phyloP scores from a whole-genome alignment of 2,797 vertebrate species.

The Acipenser transmontanus region DNA sequence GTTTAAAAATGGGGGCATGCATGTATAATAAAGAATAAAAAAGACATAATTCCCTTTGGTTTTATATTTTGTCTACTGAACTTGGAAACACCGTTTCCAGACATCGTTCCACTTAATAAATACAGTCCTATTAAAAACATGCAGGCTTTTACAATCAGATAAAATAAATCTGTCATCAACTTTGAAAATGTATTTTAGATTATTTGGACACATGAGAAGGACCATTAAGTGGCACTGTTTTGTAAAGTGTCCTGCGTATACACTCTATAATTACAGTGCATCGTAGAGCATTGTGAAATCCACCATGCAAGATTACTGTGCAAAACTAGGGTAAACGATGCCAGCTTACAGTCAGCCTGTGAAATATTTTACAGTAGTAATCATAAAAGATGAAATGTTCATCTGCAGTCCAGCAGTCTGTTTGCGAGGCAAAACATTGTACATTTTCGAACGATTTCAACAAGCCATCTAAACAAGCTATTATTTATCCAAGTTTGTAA shows the following conservation, averaged over 20 bases:
- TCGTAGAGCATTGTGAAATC: slow-evolving; percentile 24
- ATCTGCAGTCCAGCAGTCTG: slow-evolving; percentile 9
- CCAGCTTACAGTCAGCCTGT: slow-evolving; percentile 27
- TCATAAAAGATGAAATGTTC: slow-evolving; percentile 21
- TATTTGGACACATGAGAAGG: slow-evolving; percentile 12
- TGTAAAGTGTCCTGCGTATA: slow-evolving; percentile 4
- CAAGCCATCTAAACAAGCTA: slow-evolving; percentile 8
- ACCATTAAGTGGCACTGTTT: slow-evolving; percentile 13
- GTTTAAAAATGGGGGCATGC: not conserved
- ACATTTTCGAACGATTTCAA: slow-evolving; percentile 15
- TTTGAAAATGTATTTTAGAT: slow-evolving; percentile 11
- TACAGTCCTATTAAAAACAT: not conserved
- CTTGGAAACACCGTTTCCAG: too few relatives aligned
- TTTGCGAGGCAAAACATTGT: slow-evolving; percentile 10
- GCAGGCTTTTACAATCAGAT: not conserved
- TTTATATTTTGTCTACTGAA: too few relatives aligned
- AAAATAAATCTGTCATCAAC: slow-evolving; percentile 1
- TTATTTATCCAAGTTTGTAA: slow-evolving; percentile 16
- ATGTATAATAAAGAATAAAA: not conserved
- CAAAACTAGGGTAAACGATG: slow-evolving; percentile 24
- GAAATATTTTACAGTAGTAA: slow-evolving; percentile 14
- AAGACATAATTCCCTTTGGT: too few relatives aligned
- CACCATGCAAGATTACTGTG: slow-evolving; percentile 27
- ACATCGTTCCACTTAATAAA: too few relatives aligned
- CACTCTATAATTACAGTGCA: slow-evolving; percentile 24